Base-by-base conservation (phyloP, 2,888 invertebrate species). In the Hedya salicella region DNA sequence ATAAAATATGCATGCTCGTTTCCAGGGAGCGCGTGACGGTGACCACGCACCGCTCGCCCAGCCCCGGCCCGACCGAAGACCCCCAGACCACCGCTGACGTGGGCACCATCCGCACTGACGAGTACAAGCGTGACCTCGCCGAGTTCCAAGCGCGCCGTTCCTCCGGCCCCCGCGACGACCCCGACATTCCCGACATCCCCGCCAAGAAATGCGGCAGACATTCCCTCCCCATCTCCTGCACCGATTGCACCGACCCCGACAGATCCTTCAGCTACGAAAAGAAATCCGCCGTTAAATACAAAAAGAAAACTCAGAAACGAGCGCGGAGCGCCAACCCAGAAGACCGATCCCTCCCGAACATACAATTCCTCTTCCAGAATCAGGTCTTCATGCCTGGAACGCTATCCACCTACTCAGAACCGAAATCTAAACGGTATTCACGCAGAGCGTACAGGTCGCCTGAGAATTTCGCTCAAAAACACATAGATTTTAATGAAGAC, bases 301-400 rank as follows among this genome's bases (percentile, higher is more conserved):
- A 90, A 73, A 89, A 87, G 80, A 86, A 85, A 71, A 68, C 73
- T 0, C 72, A 78, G 44, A 86, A 86, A 70, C 81, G 87, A 48
- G 73, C 82, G 13, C 75, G 82, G 56, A 86, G 82, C 73, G 78
- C 80, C 19, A 83, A 82, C 2, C 80, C 86, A 0, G 87, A 79
- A 2, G 78, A 86, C 42, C 81, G 79, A 9, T 75, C 78, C 68
- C 85, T 85, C 0, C 92, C 92, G 2, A 89, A 87, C 61, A 89
- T 93, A 79, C 92, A 93, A 71, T 92, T 93, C 76, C 78, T 92
- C 14, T 93, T 92, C 70, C 91, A 91, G 77, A 92, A 92, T 70
- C 92, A 92, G 73, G 90, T 93, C 17, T 92, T 92, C 69, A 89
- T 93, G 90, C 91, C 91, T 9, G 89, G 92, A 0, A 86, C 88